phyloP scores from a whole-genome alignment of 2,888 invertebrate genomes.

The Masnerella sp. region DNA sequence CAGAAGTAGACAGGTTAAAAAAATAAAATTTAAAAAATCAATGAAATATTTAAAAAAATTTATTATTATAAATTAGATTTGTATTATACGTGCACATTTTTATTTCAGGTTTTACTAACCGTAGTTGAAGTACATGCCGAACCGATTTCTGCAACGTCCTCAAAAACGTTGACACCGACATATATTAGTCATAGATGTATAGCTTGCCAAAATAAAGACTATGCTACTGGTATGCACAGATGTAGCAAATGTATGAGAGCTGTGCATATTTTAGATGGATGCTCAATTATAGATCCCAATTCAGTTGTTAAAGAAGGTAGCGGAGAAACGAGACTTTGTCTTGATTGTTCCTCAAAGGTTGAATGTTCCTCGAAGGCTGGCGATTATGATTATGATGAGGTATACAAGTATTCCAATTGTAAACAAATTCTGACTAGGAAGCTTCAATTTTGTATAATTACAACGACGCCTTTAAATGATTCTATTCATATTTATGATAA shows the following conservation, averaged over 20 bases:
- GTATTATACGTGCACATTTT: too few species aligned
- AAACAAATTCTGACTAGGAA: too few species aligned
- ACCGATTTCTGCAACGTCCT: neutral
- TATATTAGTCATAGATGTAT: conserved; percentile 1
- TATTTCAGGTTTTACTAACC: too few species aligned
- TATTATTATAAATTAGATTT: too few species aligned
- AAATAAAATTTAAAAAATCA: too few species aligned
- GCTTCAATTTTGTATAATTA: too few species aligned
- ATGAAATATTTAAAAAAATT: too few species aligned
- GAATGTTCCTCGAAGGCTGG: neutral
- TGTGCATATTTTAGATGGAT: conserved; percentile 6
- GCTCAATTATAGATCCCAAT: neutral
- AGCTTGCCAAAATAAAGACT: conserved; percentile 1
- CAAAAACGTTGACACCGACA: neutral
- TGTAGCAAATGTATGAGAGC: neutral
- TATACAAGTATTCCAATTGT: neutral
- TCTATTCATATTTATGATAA: too few species aligned
- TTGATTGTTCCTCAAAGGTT: neutral
- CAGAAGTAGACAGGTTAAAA: too few species aligned
- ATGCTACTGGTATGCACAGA: neutral
- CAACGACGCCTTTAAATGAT: too few species aligned
- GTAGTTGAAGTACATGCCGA: too few species aligned
- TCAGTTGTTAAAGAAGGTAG: neutral
- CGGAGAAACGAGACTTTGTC: conserved; percentile 2
- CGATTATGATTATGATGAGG: neutral